A percentile compares a stretch with the other conserved stretches of the same genome.
phyloP scores from a whole-genome alignment of 1,140 invertebrate species.

The Mya arenaria region DNA sequence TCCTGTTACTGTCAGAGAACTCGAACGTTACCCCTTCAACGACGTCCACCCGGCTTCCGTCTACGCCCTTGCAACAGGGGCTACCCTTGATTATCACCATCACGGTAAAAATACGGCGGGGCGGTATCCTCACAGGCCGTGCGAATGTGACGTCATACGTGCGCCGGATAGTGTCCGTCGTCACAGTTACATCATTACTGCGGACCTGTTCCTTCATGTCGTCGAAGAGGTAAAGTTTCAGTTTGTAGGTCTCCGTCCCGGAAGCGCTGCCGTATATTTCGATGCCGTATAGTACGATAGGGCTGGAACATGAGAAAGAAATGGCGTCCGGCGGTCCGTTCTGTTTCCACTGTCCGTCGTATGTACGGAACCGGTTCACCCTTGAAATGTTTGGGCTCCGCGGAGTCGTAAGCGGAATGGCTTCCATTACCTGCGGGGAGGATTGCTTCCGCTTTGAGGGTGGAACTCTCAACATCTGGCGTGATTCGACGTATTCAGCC shows the following conservation, averaged over 20 bases:
- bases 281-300: constrained; percentile 44
- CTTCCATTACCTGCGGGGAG: neutral
- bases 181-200: constrained; percentile 22
- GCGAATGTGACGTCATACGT: constrained; percentile 42
- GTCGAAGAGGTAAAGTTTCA: constrained; percentile 36
- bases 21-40: constrained; percentile 43
- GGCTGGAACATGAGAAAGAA: constrained; percentile 34
- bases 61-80: constrained; percentile 44
- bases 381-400: constrained; percentile 34
- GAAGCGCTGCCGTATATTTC: constrained; percentile 34
- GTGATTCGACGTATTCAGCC: neutral
- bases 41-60: neutral
- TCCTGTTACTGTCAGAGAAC: constrained; percentile 30
- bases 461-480: too few species aligned
- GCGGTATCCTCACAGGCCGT: constrained; percentile 39
- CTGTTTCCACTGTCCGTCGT: constrained; percentile 45
- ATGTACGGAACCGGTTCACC: constrained; percentile 33
- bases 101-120: constrained; percentile 33
- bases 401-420: neutral
- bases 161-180: constrained; percentile 11
- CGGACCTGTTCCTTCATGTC: constrained; percentile 41
- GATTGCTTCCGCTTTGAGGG: neutral
- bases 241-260: constrained; percentile 35
- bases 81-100: constrained; percentile 38
- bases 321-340: constrained; percentile 47